phyloP scores from a whole-genome alignment of 1,140 invertebrate genomes.

The Heliconius melpomene region DNA sequence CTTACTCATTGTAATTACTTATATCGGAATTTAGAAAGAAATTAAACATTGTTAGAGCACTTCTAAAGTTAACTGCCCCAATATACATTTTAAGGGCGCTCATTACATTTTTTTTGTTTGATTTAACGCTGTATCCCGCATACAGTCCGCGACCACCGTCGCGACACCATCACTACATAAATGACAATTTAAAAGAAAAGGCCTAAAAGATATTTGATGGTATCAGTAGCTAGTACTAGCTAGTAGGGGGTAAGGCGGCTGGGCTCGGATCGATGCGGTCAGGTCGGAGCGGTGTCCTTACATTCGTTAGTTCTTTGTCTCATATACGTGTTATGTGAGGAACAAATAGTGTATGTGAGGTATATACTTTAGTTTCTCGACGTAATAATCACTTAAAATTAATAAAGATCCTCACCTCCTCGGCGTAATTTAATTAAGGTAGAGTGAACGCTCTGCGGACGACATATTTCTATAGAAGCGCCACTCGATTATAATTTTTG shows the following conservation, averaged over 20 bases:
- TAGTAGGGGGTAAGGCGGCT: neutral
- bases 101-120: neutral
- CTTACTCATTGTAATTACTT: neutral
- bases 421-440: neutral
- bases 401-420: too few species aligned
- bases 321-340: neutral
- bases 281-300: neutral
- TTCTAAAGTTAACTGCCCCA: neutral
- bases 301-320: neutral
- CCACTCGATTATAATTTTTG: neutral
- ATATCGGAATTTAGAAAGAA: neutral
- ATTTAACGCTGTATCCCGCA: too few species aligned
- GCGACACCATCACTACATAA: too few species aligned
- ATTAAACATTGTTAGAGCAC: neutral
- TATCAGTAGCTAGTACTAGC: neutral
- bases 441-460: neutral
- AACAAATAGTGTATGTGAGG: too few species aligned
- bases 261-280: neutral
- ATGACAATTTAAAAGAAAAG: neutral
- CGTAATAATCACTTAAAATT: too few species aligned
- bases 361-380: too few species aligned
- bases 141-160: too few species aligned
- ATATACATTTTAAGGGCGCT: neutral
- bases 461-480: neutral
- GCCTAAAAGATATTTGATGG: neutral